Percentiles rank a stretch among this genome's conserved stretches.
Evolutionary conservation across 2,797 vertebrate genomes (phyloP).

Genomic region (Antennarius maculatus): DNA sequence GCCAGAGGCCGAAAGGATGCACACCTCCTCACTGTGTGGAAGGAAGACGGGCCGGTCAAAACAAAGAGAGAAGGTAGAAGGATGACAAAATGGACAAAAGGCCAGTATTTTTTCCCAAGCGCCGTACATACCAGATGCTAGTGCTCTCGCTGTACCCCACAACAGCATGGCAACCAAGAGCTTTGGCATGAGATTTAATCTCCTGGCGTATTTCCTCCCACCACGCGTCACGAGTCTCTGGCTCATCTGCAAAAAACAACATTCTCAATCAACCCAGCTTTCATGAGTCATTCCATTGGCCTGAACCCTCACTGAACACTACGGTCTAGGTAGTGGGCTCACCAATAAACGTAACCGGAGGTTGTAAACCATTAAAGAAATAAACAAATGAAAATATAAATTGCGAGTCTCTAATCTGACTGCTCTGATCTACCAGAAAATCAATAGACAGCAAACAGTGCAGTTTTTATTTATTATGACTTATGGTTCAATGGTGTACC

Average conservation of each 20-base stretch:
- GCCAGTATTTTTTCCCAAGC: not conserved
- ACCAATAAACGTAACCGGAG: constrained; percentile 18
- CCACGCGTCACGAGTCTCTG: constrained; percentile 99
- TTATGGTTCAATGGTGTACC: constrained; percentile 48
- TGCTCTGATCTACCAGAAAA: constrained; percentile 51
- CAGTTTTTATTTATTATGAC: constrained; percentile 48
- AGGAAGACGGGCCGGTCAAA: constrained; percentile 3
- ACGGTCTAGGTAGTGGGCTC: not conserved
- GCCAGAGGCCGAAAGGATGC: constrained; percentile 97
- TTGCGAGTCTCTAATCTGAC: constrained; percentile 33
- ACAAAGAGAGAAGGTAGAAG: not conserved
- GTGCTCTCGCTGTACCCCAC: constrained; percentile 98
- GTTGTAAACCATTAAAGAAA: not conserved
- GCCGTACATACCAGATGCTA: constrained; percentile 92
- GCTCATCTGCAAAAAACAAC: constrained; percentile 93
- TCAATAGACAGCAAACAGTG: constrained; percentile 41
- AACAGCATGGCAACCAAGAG: constrained; percentile 97
- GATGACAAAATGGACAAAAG: not conserved
- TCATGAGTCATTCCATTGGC: not conserved
- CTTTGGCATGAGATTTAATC: constrained; percentile 99
- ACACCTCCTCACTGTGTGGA: constrained; percentile 93
- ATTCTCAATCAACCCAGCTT: constrained; percentile 36
- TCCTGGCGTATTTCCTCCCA: constrained; percentile 99
- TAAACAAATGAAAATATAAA: constrained; percentile 22
- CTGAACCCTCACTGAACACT: constrained; percentile 6